Percentiles rank a stretch among this genome's conserved stretches.
Conservation (phyloP, 1,140 invertebrate species). For the Adelges cooleyi region DNA sequence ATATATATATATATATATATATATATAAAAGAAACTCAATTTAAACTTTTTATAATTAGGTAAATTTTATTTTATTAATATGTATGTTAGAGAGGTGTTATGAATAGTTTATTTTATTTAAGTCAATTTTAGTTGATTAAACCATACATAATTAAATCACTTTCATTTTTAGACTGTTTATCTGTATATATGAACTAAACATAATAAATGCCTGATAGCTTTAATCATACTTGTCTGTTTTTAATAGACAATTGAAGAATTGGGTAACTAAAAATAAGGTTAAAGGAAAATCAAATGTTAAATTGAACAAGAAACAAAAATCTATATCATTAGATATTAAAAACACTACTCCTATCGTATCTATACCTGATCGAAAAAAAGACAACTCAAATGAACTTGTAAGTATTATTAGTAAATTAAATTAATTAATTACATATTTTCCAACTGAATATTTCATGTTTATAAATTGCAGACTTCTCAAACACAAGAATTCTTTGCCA, state of each 20-base stretch:
- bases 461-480: slow-evolving; percentile 15
- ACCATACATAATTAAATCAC: no score
- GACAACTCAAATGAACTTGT: neutral
- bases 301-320: neutral
- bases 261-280: slow-evolving; percentile 9
- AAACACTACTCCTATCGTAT: neutral
- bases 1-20: no score
- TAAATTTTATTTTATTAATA: no score
- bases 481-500: slow-evolving; percentile 12
- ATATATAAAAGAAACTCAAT: no score
- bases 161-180: no score
- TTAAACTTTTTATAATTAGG: no score
- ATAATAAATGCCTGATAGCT: no score
- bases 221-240: neutral
- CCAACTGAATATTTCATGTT: neutral
- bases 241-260: slow-evolving; percentile 11
- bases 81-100: no score
- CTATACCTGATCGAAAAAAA: slow-evolving; percentile 8
- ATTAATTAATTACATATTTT: neutral
- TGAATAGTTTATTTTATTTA: no score
- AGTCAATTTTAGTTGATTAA: no score
- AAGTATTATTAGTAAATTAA: neutral
- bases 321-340: neutral
- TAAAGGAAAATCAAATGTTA: neutral
- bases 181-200: no score